A percentile compares a stretch with the other conserved stretches of the same genome.
Evolutionary conservation across 2,113 vertebrate species (phyloP).

Genomic region (Phocoena sinus): DNA sequence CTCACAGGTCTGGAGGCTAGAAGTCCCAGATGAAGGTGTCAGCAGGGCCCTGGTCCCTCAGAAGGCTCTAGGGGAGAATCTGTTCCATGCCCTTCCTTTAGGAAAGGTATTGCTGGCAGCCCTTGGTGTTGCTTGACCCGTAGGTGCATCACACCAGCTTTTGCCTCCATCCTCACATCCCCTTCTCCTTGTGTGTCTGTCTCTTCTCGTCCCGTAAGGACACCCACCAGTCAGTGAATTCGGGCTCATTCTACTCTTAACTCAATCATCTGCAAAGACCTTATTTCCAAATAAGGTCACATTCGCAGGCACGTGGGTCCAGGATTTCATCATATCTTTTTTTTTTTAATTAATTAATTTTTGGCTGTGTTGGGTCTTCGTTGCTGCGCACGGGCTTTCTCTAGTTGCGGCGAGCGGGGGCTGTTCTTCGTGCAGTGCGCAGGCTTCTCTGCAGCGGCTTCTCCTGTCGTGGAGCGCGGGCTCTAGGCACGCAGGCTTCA

Average conservation of each 20-base stretch:
- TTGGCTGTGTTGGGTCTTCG: too few relatives aligned
- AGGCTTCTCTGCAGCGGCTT: too few relatives aligned
- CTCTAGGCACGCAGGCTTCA: too few relatives aligned
- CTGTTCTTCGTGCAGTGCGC: too few relatives aligned
- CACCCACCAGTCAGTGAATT: background rate
- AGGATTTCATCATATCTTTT: background rate
- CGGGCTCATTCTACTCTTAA: background rate
- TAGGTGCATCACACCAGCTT: background rate
- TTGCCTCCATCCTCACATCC: background rate
- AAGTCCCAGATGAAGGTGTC: background rate
- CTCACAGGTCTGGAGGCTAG: background rate
- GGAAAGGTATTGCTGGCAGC: background rate
- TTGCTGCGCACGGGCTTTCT: too few relatives aligned
- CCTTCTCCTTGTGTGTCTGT: background rate
- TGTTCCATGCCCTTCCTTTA: background rate
- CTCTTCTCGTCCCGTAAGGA: background rate
- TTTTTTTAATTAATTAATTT: too few relatives aligned
- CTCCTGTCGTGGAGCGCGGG: too few relatives aligned
- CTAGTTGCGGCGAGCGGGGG: too few relatives aligned
- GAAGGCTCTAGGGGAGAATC: background rate
- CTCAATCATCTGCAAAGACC: background rate
- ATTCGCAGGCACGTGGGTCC: background rate
- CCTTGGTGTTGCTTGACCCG: rapidly evolving
- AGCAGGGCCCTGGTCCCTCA: background rate
- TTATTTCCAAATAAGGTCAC: background rate